phyloP scores from a whole-genome alignment of 2,797 vertebrate species.

The Siniperca undulata region DNA sequence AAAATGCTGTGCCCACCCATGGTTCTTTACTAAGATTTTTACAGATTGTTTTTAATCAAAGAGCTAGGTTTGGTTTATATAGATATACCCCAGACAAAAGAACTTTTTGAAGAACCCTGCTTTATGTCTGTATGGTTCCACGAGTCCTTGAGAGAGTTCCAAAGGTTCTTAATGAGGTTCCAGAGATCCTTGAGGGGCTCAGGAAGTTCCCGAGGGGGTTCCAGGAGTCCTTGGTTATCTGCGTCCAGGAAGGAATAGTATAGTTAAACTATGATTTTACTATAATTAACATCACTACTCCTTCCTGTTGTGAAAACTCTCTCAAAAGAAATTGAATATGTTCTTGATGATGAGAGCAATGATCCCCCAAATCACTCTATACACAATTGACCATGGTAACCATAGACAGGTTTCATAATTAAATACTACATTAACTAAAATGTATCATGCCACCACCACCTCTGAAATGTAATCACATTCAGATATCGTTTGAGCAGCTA shows the following conservation, averaged over 20 bases:
- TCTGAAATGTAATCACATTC: slow-evolving; percentile 11
- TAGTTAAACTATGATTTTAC: background rate
- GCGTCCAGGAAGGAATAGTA: background rate
- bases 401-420: background rate
- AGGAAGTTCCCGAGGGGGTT: background rate
- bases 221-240: background rate
- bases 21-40: background rate
- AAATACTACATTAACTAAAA: background rate
- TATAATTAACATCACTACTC: background rate
- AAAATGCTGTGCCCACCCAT: background rate
- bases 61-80: too few relatives aligned
- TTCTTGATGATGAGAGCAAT: too few relatives aligned
- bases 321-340: too few relatives aligned
- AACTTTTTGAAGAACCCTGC: background rate
- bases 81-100: background rate
- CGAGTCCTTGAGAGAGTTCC: background rate
- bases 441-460: background rate
- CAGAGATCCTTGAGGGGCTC: slow-evolving; percentile 9
- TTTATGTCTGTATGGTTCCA: background rate
- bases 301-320: too few relatives aligned
- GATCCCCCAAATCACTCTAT: background rate
- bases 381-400: background rate
- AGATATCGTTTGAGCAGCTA: slow-evolving; percentile 18
- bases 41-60: background rate
- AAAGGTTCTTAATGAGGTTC: slow-evolving; percentile 4